These are phyloP conservation scores for Chaitophorus viminalis DNA, from an alignment of 2,888 invertebrate genomes.

Conservation along the genomic window DNA sequence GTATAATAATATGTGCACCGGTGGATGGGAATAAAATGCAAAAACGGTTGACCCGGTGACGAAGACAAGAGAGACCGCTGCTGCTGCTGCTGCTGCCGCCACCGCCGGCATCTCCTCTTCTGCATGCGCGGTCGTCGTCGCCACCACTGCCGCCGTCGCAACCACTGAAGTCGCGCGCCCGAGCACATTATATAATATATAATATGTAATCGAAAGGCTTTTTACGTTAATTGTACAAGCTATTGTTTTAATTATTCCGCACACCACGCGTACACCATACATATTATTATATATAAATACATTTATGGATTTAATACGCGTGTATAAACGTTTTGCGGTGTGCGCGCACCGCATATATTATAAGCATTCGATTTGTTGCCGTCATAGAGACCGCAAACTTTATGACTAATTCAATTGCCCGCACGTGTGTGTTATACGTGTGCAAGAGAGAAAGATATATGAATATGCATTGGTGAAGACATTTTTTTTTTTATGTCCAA, in stretches of 20 bases:
- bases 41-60: slow-evolving; percentile 59
- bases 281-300: neutral
- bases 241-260: slow-evolving; percentile 60
- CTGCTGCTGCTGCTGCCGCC: slow-evolving; percentile 49
- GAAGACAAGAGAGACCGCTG: slow-evolving; percentile 60
- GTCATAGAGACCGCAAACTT: slow-evolving; percentile 28
- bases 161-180: neutral
- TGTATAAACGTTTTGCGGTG: neutral
- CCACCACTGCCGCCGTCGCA: neutral
- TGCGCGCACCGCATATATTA: neutral
- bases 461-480: neutral
- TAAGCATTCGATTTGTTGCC: slow-evolving; percentile 11
- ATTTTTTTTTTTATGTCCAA: neutral
- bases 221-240: slow-evolving; percentile 60
- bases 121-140: neutral
- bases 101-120: slow-evolving; percentile 25
- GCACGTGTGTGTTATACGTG: neutral
- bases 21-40: slow-evolving; percentile 60
- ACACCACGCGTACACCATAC: no score
- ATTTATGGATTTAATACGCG: neutral
- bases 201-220: slow-evolving; percentile 23
- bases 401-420: slow-evolving; percentile 37
- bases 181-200: neutral
- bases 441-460: neutral
- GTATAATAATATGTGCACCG: neutral